phyloP scores from a whole-genome alignment of 2,888 invertebrate genomes.

The Cheilosia vulpina region DNA sequence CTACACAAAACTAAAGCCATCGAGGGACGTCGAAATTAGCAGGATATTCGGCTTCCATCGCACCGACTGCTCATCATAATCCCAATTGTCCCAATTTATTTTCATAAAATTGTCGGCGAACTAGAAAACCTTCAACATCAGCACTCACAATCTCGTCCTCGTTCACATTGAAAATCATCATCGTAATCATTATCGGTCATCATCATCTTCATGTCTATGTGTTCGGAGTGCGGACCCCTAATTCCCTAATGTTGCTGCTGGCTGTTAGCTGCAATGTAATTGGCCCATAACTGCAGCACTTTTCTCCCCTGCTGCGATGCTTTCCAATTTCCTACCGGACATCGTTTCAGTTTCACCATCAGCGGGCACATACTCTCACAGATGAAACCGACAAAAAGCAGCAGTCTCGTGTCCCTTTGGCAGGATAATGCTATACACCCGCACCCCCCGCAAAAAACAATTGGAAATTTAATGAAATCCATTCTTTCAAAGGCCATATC shows the following conservation, averaged over 20 bases:
- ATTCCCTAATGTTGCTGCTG: conserved; percentile 42
- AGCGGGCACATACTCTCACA: neutral
- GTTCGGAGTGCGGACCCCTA: conserved; percentile 2
- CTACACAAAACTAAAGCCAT: neutral
- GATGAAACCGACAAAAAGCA: conserved; percentile 22
- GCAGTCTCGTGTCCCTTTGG: conserved; percentile 4
- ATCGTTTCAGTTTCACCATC: conserved; percentile 40
- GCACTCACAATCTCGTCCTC: conserved; percentile 10
- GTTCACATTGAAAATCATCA: conserved; percentile 39
- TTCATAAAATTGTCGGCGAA: conserved; percentile 33
- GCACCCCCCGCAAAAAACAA: conserved; percentile 26
- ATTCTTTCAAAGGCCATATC: conserved; percentile 38
- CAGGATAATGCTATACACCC: conserved; percentile 10
- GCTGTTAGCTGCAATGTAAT: conserved; percentile 52
- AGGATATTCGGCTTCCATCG: neutral
- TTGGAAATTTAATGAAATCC: conserved; percentile 47
- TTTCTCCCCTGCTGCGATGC: conserved; percentile 43
- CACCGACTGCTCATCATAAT: conserved; percentile 10
- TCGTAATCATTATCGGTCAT: conserved; percentile 37
- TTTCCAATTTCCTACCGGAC: conserved; percentile 63
- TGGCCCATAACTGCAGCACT: conserved; percentile 57
- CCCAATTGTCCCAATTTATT: conserved; percentile 31
- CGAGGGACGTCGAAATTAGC: neutral
- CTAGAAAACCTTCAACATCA: conserved; percentile 13
- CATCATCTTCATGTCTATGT: conserved; percentile 21